phyloP scores from a whole-genome alignment of 2,113 vertebrate genomes.

The Onychostoma macrolepis region DNA sequence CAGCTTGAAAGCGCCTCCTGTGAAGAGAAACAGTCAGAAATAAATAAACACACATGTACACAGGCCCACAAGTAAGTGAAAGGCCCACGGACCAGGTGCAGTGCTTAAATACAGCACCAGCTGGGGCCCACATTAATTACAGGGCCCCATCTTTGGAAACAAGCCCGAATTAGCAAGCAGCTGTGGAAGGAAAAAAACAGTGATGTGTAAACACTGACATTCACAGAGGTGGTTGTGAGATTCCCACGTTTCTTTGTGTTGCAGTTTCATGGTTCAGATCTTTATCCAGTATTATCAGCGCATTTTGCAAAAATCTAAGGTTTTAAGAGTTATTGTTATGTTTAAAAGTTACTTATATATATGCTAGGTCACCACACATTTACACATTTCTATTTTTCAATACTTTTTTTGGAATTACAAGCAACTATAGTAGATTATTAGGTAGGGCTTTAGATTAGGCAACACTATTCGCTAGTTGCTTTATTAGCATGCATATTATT shows the following conservation, averaged over 20 bases:
- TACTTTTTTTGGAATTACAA: too few species aligned
- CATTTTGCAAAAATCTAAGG: not conserved
- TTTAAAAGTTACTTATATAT: not conserved
- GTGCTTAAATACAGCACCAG: slow-evolving; percentile 4
- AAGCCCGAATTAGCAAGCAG: not conserved
- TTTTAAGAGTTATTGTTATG: not conserved
- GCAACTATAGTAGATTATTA: too few species aligned
- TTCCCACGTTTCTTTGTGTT: slow-evolving; percentile 26
- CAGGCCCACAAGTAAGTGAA: slow-evolving; percentile 1
- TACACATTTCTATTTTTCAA: too few species aligned
- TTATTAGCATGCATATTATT: too few species aligned
- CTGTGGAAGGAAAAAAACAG: slow-evolving; percentile 27
- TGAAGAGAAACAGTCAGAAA: slow-evolving; percentile 16
- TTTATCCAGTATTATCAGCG: not conserved
- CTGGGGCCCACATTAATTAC: slow-evolving; percentile 29
- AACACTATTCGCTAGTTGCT: too few species aligned
- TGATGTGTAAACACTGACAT: slow-evolving; percentile 42
- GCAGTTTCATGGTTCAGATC: not conserved
- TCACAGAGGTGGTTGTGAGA: slow-evolving; percentile 12
- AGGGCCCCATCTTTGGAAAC: slow-evolving; percentile 11
- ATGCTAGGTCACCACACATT: too few species aligned
- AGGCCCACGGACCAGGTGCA: slow-evolving; percentile 31
- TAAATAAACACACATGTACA: not conserved
- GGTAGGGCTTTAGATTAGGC: too few species aligned
- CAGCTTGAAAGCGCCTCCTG: slow-evolving; percentile 83